Evolutionary conservation across 2,888 invertebrate species (phyloP), one percentile per base, ranked within the genome.

Genomic region (Chaitophorus viminalis): DNA sequence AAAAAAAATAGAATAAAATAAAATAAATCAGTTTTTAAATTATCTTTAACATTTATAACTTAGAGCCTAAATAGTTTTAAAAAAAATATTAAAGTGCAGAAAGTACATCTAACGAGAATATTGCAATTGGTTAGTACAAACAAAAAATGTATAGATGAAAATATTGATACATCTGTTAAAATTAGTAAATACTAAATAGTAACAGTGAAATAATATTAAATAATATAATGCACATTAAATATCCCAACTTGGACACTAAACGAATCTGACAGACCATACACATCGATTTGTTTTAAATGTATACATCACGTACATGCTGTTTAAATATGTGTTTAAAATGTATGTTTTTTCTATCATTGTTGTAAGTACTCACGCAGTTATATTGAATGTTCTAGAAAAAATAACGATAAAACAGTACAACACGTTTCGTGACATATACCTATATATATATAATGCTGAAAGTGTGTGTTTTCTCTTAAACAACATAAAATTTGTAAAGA

Each of bases 241-340:
- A 21, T 25, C 52, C 31, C 54, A 60, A 75, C 17, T 39, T 75
- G 60, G 60, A 83, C 60, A 75, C 74, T 60, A 39, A 83, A 75
- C 29, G 18, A 74, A 36, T 83, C 54, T 39, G 6, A 83, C 36
- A 83, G 18, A 75, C 54, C 74, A 54, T 82, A 52, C 36, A 74
- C 74, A 60, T 75, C 8, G 60, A 39, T 75, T 83, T 83, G 60
- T 75, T 75, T 60, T 31, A 21, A 60, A 83, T 36, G 6, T 39
- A 39, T 39, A 39, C 60, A 39, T 83, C 83, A 83, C 75, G 36
- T 60, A 83, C 36, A 82, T 25, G 29, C 74, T 36, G 60, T 74
- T 74, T 54, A 54, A 74, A 82, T 74, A 54, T 60, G 81, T 68
- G 25, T 81, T 82, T 79, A 36, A 79, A 65, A 65, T 79, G 5